Evolutionary conservation across 37 sponge, comb jelly and placozoan genomes (phyloP).

Genomic region (Halichondria panicea): DNA sequence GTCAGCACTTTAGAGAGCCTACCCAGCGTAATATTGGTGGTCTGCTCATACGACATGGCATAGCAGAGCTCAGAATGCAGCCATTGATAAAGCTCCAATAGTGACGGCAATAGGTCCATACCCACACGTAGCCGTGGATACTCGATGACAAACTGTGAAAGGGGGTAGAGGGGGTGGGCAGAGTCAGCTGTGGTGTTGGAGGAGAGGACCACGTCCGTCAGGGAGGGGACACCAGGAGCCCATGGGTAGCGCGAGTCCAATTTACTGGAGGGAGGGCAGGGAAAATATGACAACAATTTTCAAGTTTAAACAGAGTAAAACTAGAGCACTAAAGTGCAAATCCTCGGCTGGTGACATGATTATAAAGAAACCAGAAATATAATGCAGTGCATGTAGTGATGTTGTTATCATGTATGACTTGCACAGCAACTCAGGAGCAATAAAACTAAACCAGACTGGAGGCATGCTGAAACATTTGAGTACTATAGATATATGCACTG

Average conservation of each 20-base stretch:
- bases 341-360: too few species aligned
- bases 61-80: conserved; percentile 68
- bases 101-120: conserved; percentile 63
- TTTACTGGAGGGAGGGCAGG: conserved; percentile 10
- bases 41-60: conserved; percentile 62
- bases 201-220: conserved; percentile 49
- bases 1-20: conserved; percentile 34
- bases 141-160: conserved; percentile 55
- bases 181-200: conserved; percentile 9
- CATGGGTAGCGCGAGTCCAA: conserved; percentile 56
- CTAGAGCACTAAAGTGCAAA: too few species aligned
- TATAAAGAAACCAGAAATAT: too few species aligned
- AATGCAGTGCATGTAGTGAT: too few species aligned
- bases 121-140: conserved; percentile 49
- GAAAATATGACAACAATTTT: neutral
- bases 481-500: too few species aligned
- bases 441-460: too few species aligned
- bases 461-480: too few species aligned
- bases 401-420: too few species aligned
- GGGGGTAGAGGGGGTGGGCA: conserved; percentile 8
- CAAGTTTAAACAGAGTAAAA: too few species aligned
- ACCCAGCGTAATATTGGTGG: conserved; percentile 43
- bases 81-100: conserved; percentile 88
- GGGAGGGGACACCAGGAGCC: conserved; percentile 38
- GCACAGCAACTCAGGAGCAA: too few species aligned